phyloP scores from a whole-genome alignment of 2,888 invertebrate species.

The Pterostichus niger region DNA sequence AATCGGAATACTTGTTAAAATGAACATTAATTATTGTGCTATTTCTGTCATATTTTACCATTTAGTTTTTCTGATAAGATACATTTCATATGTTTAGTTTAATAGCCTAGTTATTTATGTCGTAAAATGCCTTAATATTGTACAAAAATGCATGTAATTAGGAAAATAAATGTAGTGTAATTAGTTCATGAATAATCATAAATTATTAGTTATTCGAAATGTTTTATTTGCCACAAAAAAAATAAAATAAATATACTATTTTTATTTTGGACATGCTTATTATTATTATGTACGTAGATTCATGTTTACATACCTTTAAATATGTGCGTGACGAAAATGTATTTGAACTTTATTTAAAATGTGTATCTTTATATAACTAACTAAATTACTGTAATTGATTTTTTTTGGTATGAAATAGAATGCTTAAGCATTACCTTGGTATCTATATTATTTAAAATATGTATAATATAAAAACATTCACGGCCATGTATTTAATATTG shows the following conservation, averaged over 20 bases:
- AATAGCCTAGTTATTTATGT: no score
- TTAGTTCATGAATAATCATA: no score
- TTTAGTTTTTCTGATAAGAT: neutral
- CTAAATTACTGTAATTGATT: conserved; percentile 9
- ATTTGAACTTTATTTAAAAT: neutral
- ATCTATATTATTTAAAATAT: conserved; percentile 17
- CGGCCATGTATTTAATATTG: no score
- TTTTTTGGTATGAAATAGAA: neutral
- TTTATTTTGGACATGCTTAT: no score
- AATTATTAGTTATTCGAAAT: no score
- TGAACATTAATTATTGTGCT: neutral
- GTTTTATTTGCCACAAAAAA: no score
- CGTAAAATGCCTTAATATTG: no score
- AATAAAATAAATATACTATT: neutral
- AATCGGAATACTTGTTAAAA: conserved; percentile 8
- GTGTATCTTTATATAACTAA: neutral
- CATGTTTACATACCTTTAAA: neutral
- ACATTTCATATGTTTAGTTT: neutral
- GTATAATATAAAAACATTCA: neutral
- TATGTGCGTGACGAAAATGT: conserved; percentile 15
- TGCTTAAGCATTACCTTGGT: conserved; percentile 24
- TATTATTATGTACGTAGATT: neutral
- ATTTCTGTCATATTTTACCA: no score
- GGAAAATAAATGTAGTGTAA: no score
- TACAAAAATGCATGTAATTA: no score